phyloP scores from a whole-genome alignment of 2,888 invertebrate genomes.

The Nephrotoma appendiculata region DNA sequence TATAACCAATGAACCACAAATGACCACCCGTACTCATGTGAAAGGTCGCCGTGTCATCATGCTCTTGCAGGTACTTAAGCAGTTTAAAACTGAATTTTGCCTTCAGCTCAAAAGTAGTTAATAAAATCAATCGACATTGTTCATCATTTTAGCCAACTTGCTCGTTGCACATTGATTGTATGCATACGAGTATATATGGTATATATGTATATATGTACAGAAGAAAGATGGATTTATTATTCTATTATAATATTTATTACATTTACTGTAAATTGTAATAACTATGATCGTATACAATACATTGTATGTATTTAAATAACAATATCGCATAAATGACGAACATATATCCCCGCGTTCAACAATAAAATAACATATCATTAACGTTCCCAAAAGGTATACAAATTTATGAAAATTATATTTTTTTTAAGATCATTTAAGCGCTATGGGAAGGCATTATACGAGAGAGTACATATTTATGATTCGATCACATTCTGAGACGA shows the following conservation, averaged over 20 bases:
- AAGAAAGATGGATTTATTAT: background rate
- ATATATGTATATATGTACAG: background rate
- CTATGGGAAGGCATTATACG: background rate
- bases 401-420: background rate
- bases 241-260: background rate
- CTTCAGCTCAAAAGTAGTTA: background rate
- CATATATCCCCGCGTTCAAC: background rate
- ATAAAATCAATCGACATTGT: background rate
- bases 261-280: background rate
- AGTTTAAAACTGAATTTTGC: background rate
- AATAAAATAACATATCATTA: background rate
- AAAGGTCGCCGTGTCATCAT: background rate
- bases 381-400: background rate
- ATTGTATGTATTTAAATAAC: background rate
- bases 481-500: background rate
- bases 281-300: background rate
- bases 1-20: background rate
- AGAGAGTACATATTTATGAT: background rate
- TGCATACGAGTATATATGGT: too few species aligned
- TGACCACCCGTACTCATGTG: background rate
- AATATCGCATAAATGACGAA: background rate
- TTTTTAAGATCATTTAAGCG: background rate
- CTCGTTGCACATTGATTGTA: background rate
- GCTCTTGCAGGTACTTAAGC: background rate
- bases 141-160: background rate